Conservation (phyloP, 1,140 invertebrate species). For the Kradibia gibbosae region DNA sequence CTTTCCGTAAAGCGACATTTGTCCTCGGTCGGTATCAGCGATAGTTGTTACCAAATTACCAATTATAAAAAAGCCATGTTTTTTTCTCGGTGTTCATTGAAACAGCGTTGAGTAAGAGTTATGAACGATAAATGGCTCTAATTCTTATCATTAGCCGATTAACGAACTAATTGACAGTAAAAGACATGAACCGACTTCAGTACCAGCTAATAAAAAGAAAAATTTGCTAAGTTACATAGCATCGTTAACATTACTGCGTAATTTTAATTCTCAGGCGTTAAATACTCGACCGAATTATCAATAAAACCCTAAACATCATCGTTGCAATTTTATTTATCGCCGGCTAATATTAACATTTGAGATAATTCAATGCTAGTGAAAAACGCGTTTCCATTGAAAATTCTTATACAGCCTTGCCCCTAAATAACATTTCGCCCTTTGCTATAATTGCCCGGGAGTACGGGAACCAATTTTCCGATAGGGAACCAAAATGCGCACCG, state of each 20-base stretch:
- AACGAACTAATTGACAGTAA: background rate
- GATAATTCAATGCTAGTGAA: too few species aligned
- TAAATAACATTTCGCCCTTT: too few species aligned
- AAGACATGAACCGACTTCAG: background rate
- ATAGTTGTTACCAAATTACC: too few species aligned
- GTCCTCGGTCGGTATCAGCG: too few species aligned
- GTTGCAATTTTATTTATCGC: background rate
- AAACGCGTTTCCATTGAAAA: too few species aligned
- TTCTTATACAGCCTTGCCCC: too few species aligned
- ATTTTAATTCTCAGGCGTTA: background rate
- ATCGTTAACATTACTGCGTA: background rate
- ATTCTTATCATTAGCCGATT: background rate
- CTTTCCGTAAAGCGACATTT: too few species aligned
- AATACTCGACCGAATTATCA: background rate
- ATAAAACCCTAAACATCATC: background rate
- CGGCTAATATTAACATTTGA: too few species aligned
- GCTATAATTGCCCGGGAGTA: background rate
- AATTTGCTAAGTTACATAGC: background rate
- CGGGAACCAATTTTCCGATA: too few species aligned
- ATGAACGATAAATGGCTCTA: background rate
- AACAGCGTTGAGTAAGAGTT: background rate
- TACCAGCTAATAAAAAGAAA: background rate
- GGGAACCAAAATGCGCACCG: too few species aligned
- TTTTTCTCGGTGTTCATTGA: background rate
- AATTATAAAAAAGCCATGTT: background rate